phyloP scores from a whole-genome alignment of 1,140 invertebrate species.

The Zaprionus ghesquierei region DNA sequence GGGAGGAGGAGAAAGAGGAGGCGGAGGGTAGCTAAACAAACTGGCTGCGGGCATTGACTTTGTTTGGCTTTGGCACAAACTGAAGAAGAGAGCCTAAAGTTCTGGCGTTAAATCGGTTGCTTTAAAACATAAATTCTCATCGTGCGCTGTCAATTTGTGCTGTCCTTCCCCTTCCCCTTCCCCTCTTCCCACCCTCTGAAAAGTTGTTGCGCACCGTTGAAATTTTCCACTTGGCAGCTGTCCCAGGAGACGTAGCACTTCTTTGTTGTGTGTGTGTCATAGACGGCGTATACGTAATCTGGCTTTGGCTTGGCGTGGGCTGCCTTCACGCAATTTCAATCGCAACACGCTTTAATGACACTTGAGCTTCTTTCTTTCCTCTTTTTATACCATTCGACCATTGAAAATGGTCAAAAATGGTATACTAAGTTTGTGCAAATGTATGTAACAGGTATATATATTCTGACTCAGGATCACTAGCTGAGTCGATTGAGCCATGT shows the following conservation, averaged over 20 bases:
- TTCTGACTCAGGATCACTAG: no score
- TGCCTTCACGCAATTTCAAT: neutral
- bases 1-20: neutral
- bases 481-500: no score
- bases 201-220: slow-evolving; percentile 69
- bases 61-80: slow-evolving; percentile 18
- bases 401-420: no score
- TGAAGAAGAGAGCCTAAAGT: slow-evolving; percentile 4
- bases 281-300: slow-evolving; percentile 61
- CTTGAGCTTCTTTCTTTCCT: slow-evolving; percentile 46
- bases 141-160: neutral
- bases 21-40: neutral
- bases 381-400: no score
- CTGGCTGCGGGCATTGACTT: slow-evolving; percentile 21
- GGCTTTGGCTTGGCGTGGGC: no score
- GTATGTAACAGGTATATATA: no score
- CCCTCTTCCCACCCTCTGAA: slow-evolving; percentile 24
- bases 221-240: slow-evolving; percentile 68
- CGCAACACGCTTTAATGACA: neutral
- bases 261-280: slow-evolving; percentile 4
- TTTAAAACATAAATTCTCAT: slow-evolving; percentile 36
- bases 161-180: neutral
- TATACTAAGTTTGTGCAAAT: no score
- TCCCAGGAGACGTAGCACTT: slow-evolving; percentile 39
- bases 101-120: slow-evolving; percentile 4